Percentiles rank a stretch among this genome's conserved stretches.
phyloP scores from a whole-genome alignment of 1,140 invertebrate species.

The Brachionus manjavacas region DNA sequence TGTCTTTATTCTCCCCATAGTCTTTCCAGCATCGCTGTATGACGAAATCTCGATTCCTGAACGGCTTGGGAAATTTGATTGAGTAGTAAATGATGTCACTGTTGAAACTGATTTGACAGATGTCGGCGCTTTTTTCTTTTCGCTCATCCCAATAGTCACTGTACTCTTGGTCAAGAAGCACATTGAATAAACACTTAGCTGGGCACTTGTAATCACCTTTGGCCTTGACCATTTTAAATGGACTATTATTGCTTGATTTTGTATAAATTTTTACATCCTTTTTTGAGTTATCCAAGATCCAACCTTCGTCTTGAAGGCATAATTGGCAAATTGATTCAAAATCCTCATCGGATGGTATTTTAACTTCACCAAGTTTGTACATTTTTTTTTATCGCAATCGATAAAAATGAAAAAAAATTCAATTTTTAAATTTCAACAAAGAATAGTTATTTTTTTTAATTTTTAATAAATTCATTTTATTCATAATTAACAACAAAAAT shows the following conservation, averaged over 20 bases:
- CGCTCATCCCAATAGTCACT: conserved; percentile 22
- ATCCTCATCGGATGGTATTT: background rate
- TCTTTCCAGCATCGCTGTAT: conserved; percentile 83
- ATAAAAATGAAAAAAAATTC: too few species aligned
- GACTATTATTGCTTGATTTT: background rate
- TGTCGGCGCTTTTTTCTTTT: conserved; percentile 9
- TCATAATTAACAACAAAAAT: too few species aligned
- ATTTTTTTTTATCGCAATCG: background rate
- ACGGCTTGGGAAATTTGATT: conserved; percentile 73
- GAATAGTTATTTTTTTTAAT: too few species aligned
- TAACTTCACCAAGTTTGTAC: conserved; percentile 26
- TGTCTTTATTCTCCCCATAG: conserved; percentile 66
- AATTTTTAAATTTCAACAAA: too few species aligned
- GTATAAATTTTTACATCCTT: background rate
- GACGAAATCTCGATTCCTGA: conserved; percentile 83
- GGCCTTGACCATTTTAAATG: conserved; percentile 6
- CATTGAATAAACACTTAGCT: background rate
- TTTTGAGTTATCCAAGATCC: conserved; percentile 9
- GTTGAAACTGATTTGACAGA: background rate
- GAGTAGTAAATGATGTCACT: conserved; percentile 41
- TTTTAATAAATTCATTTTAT: too few species aligned
- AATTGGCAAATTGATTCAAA: background rate
- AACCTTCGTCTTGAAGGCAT: background rate
- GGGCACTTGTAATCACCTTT: conserved; percentile 1
- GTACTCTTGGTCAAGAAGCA: conserved; percentile 22